Percentiles rank a stretch among this genome's conserved stretches.
Conservation (phyloP, 2,888 invertebrate species). For the Nebria brevicollis region DNA sequence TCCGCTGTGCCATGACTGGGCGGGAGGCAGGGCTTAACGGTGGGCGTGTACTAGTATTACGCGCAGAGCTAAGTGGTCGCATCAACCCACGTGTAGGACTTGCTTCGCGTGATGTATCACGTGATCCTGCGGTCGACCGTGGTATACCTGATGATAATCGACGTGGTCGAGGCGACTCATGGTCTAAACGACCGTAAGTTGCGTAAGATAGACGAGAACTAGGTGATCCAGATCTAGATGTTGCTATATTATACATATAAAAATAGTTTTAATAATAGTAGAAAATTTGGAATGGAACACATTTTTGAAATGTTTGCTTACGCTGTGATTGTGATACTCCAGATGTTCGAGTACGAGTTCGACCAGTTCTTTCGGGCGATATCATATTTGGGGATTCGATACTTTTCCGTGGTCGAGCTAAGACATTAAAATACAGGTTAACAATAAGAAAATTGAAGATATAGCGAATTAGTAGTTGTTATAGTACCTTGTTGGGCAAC, state of each 20-base stretch:
- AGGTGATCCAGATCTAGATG: constrained; percentile 93
- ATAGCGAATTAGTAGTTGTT: constrained; percentile 30
- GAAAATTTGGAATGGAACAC: neutral
- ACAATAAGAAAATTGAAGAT: constrained; percentile 2
- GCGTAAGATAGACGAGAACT: constrained; percentile 84
- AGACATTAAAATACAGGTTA: neutral
- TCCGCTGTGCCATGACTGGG: constrained; percentile 81
- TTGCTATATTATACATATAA: constrained; percentile 69
- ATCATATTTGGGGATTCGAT: constrained; percentile 66
- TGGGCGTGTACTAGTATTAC: constrained; percentile 64
- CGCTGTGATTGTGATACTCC: constrained; percentile 94
- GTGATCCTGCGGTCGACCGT: constrained; percentile 73
- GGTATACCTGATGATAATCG: constrained; percentile 76
- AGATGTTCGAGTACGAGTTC: constrained; percentile 73
- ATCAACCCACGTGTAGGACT: constrained; percentile 60
- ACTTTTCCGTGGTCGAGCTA: constrained; percentile 73
- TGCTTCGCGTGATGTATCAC: constrained; percentile 66
- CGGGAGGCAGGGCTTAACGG: constrained; percentile 67
- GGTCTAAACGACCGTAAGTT: constrained; percentile 67
- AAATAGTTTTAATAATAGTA: constrained; percentile 30
- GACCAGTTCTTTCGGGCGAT: constrained; percentile 70
- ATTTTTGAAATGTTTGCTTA: constrained; percentile 63
- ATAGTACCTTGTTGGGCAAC: constrained; percentile 72
- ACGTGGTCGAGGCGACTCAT: constrained; percentile 67
- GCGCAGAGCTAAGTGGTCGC: constrained; percentile 57